Conservation (phyloP, 2,797 vertebrate genomes). For the Crossoptilon crossoptilon region DNA sequence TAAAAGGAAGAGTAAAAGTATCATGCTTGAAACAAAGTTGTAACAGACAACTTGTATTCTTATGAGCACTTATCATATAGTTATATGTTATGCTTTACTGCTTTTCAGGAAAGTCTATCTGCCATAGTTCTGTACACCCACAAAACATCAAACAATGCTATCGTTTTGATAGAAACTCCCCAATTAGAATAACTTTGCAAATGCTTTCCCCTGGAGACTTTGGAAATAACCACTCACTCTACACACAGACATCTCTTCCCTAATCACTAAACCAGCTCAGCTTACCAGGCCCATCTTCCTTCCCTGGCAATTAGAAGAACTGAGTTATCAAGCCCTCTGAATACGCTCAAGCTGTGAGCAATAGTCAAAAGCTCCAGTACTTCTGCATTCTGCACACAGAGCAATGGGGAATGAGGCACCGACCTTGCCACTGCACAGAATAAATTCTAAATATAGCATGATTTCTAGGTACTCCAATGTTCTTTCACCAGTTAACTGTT, state of each 20-base stretch:
- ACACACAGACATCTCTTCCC: not conserved
- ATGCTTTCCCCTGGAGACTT: not conserved
- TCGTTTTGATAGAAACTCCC: not conserved
- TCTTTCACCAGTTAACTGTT: conserved; percentile 49
- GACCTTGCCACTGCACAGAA: conserved; percentile 11
- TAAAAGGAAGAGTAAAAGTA: not conserved
- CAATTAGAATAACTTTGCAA: not conserved
- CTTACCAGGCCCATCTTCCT: not conserved
- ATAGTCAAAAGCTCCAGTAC: accelerated
- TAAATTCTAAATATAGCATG: conserved; percentile 31
- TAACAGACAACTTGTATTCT: not conserved
- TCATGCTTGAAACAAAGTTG: not conserved
- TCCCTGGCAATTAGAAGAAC: accelerated
- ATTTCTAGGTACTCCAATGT: conserved; percentile 20
- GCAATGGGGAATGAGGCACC: not conserved
- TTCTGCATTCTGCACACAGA: not conserved
- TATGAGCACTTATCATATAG: not conserved
- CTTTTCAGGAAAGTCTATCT: not conserved
- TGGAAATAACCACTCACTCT: not conserved
- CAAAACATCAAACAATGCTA: not conserved
- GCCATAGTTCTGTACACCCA: accelerated
- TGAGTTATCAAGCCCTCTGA: not conserved
- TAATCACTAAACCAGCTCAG: not conserved
- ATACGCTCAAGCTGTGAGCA: not conserved
- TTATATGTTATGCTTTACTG: too few relatives aligned